A percentile compares a stretch with the other conserved stretches of the same genome.
phyloP scores from a whole-genome alignment of 1,140 invertebrate genomes.

The Drosophila tsacasi region DNA sequence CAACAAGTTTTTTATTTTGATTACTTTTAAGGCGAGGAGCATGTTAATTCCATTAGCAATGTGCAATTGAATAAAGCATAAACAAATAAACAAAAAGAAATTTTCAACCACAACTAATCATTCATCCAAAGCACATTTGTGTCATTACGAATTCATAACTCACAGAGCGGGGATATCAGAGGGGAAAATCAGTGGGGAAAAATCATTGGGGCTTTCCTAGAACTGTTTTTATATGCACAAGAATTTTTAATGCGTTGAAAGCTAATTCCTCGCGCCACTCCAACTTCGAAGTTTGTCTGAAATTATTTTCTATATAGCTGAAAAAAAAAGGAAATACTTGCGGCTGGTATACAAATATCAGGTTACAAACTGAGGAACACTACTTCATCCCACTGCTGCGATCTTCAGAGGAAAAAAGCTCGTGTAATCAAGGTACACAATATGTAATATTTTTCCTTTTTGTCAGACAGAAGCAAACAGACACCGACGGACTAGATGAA shows the following conservation, averaged over 20 bases:
- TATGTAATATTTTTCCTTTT: conserved; percentile 25
- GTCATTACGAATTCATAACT: conserved; percentile 60
- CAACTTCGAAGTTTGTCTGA: neutral
- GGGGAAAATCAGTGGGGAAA: conserved; percentile 19
- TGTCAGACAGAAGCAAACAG: conserved; percentile 9
- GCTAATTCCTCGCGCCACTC: conserved; percentile 2
- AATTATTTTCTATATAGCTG: conserved; percentile 6
- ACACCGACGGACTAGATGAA: neutral
- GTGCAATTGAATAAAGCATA: conserved; percentile 43
- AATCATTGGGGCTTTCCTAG: conserved; percentile 29
- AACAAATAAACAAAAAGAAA: conserved; percentile 23
- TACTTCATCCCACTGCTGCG: neutral
- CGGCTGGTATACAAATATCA: conserved; percentile 11
- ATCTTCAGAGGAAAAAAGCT: conserved; percentile 5
- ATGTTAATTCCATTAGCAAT: conserved; percentile 45
- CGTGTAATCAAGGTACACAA: conserved; percentile 40
- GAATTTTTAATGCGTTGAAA: conserved; percentile 48
- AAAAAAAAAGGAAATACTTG: conserved; percentile 15
- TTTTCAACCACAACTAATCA: conserved; percentile 40
- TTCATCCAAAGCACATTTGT: conserved; percentile 33
- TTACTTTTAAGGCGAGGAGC: conserved; percentile 9
- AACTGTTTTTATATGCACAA: conserved; percentile 52
- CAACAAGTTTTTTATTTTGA: conserved; percentile 28
- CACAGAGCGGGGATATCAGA: conserved; percentile 1
- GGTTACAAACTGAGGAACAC: neutral